Evolutionary conservation across 2,888 invertebrate genomes (phyloP), one percentile per base, ranked within the genome.

Genomic region (Drosophila villosipedis): DNA sequence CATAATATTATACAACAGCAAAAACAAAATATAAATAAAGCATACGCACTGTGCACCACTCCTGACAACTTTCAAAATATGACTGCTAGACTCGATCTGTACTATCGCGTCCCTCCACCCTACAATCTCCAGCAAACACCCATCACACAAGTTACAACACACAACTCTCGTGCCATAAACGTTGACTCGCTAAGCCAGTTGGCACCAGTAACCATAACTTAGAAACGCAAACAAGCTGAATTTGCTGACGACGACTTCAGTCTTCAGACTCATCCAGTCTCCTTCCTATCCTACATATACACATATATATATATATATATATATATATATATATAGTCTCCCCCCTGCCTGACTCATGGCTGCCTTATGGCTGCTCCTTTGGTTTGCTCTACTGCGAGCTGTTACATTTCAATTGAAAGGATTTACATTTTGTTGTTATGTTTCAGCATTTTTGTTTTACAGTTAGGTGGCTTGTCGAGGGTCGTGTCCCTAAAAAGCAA

Each of bases 401-500:
- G 90, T 85, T 72, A 89, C 89, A 85, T 90, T 86, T 86, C 89
- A 86, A 86, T 89, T 89, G 89, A 90, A 89, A 85, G 89, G 89
- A 86, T 90, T 86, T 86, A 85, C 86, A 86, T 90, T 86, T 89
- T 85, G 86, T 88, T 85, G 79, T 86, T 89, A 72, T 81, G 77
- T 81, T 88, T 83, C 89, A 88, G 70, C 83, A 88, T 83, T 85
- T 88, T 85, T 90, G 89, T 81, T 72, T 81, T 76, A 87, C 84
- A 87, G 76, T 73, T 86, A 60, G 77, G 72, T 83, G 78, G 77
- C 73, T 63, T 43, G 75, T 75, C 53, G 54, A 61, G 76, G 80
- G 80, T 80, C 80, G 66, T 55, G 37, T 68, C 65, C 76, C 53
- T 53, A 41, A 60, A 69, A 60, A 43, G 25, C 61, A 14, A 61